phyloP scores from a whole-genome alignment of 2,888 invertebrate species.

The Sphecodes monilicornis region DNA sequence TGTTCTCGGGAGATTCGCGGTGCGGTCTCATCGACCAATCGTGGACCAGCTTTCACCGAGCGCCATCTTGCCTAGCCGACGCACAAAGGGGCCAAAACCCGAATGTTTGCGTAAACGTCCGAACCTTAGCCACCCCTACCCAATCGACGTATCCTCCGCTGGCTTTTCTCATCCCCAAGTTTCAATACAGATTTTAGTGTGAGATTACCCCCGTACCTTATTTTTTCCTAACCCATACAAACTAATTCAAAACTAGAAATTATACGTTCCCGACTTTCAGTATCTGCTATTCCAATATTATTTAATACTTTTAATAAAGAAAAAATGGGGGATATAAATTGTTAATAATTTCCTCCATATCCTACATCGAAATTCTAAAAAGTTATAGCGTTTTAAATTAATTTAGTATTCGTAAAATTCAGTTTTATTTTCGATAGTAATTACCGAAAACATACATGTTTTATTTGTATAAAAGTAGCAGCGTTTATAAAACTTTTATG shows the following conservation, averaged over 20 bases:
- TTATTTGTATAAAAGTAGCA: too few relatives aligned
- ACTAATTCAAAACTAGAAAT: slow-evolving; percentile 32
- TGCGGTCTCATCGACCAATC: slow-evolving; percentile 76
- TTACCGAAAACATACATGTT: not conserved
- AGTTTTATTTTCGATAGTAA: not conserved
- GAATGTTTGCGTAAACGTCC: slow-evolving; percentile 70
- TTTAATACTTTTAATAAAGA: not conserved
- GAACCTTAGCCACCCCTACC: slow-evolving; percentile 62
- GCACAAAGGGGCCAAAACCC: slow-evolving; percentile 70
- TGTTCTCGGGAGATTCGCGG: slow-evolving; percentile 75
- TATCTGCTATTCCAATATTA: not conserved
- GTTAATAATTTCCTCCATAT: not conserved
- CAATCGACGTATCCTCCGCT: slow-evolving; percentile 68
- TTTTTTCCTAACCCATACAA: slow-evolving; percentile 7
- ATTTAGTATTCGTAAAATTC: not conserved
- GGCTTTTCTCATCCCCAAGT: slow-evolving; percentile 67
- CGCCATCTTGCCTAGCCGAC: slow-evolving; percentile 76
- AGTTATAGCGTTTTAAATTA: not conserved
- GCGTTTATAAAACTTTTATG: not conserved
- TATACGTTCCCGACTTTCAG: not conserved
- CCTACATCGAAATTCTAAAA: not conserved
- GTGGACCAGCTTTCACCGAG: slow-evolving; percentile 69
- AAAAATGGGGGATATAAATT: not conserved
- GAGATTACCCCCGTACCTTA: slow-evolving; percentile 49
- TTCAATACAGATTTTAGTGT: slow-evolving; percentile 70